Base-by-base conservation (phyloP, 2,888 invertebrate genomes). In the Pristionchus entomophagus region DNA sequence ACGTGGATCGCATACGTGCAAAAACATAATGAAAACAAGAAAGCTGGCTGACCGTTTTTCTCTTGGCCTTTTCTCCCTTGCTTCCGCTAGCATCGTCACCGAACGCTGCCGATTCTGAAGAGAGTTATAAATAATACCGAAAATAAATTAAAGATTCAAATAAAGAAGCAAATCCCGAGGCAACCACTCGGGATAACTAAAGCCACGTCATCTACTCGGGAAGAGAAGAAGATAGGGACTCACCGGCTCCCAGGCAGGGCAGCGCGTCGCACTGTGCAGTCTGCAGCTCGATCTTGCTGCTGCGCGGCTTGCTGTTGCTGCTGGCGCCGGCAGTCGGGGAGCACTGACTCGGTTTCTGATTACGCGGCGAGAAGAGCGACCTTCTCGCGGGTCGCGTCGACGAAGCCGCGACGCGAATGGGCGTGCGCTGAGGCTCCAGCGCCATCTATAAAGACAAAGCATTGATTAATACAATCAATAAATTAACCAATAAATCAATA, bases 321-420 rank as follows among this genome's bases (percentile, higher is more conserved):
- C 14, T 8, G 22, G 22, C 5, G 10, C 5, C 22, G 56, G 56
- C 17, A 8, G 17, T 14, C 12, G 56, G 56, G 12, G 22, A 56
- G n/a, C n/a, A n/a, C n/a, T n/a, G n/a, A n/a, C n/a, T n/a, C n/a
- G n/a, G n/a, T n/a, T n/a, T n/a, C n/a, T n/a, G n/a, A 14, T 45
- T 14, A 14, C 8, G 6, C 8, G 45, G 45, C 45, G 45, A 45
- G 35, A 65, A 65, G 35, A 65, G 65, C 19, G 65, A 35, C 65
- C 65, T 29, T 65, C 65, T 29, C 19, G 41, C n/a, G 41, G 73
- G 73, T 73, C 38, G 73, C n/a, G n/a, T n/a, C n/a, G n/a, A n/a
- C n/a, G n/a, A n/a, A n/a, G n/a, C n/a, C n/a, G n/a, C n/a, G 41
- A 73, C 73, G n/a, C 73, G 73, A 22, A 73, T 41, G 10, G 73